Evolutionary conservation across 2,888 invertebrate species (phyloP).

Genomic region (Prosopocoilus inquinatus): DNA sequence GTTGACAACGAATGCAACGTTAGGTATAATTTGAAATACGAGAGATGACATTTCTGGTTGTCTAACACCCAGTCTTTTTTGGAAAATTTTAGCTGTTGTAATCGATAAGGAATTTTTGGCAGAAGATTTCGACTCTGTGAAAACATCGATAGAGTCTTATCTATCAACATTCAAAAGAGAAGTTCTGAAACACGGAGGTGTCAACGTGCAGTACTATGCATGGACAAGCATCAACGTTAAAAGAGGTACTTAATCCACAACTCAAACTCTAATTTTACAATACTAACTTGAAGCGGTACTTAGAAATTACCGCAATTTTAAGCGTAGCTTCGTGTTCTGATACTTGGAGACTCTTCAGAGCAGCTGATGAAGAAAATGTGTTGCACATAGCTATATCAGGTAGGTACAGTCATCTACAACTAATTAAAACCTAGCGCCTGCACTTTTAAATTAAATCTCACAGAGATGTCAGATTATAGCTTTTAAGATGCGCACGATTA

Average conservation of each 20-base stretch:
- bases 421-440: too few relatives aligned
- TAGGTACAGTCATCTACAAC: constrained; percentile 35
- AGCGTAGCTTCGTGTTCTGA: constrained; percentile 72
- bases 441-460: too few relatives aligned
- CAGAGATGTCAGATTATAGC: too few relatives aligned
- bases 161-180: constrained; percentile 56
- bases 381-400: constrained; percentile 72
- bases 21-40: constrained; percentile 58
- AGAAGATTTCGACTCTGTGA: constrained; percentile 60
- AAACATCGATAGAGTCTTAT: constrained; percentile 61
- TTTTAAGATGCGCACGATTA: too few relatives aligned
- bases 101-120: constrained; percentile 68
- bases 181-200: constrained; percentile 66
- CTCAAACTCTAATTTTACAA: constrained; percentile 9
- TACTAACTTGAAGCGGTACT: constrained; percentile 6
- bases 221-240: constrained; percentile 69
- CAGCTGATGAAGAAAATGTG: constrained; percentile 63
- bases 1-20: constrained; percentile 69
- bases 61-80: neutral
- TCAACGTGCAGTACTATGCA: constrained; percentile 65
- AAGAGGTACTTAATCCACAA: constrained; percentile 56
- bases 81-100: constrained; percentile 60
- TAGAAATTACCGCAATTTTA: constrained; percentile 71
- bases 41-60: too few relatives aligned
- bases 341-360: constrained; percentile 70